Base-by-base conservation (phyloP, 2,113 vertebrate genomes). In the Manacus vitellinus region DNA sequence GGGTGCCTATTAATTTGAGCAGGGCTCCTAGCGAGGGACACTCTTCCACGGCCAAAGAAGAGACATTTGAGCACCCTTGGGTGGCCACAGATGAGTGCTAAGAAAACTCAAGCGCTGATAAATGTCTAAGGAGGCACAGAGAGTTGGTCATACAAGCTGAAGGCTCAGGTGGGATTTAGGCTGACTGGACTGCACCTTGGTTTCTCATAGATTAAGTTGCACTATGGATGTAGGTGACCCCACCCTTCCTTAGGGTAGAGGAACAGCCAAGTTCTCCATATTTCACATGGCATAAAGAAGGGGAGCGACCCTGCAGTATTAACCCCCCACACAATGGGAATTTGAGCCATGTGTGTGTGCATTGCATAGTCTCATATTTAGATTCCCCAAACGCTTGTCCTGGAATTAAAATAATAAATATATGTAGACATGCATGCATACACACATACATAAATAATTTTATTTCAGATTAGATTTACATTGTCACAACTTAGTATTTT, bases 211-310 rank as follows among this genome's bases (percentile, higher is more conserved):
- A 52, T 56, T 9, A 79, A 39, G 58, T 25, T 35, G 19, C 51
- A 78, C 33, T 9, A 20, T 3, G 35, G 51, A 33, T 7, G 19
- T 11, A 54, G 15, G 72, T 30, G 23, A 68, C 33, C 37, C 84
- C 56, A 39, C 12, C 30, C 31, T 51, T 85, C 52, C 49, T 33
- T 1, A 1, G 9, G 33, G 24, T 12, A 54, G 54, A 35, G 37
- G n/a, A 89, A 63, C 1, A 87, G 70, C 31, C 35, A 75, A 68
- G 13, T 37, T 55, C 23, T 67, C 39, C 12, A 4, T 19, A 30
- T 39, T 59, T 65, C 61, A 75, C 4, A 3, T 0, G 0, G 33
- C n/a, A n/a, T 9, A 67, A 74, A 39, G 43, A 87, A 78, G 4
- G 3, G 41, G 44, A 86, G 11, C 15, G 9, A 62, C 28, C 55